A percentile compares a stretch with the other conserved stretches of the same genome.
Conservation (phyloP, 2,797 vertebrate genomes). For the Potorous gilbertii region DNA sequence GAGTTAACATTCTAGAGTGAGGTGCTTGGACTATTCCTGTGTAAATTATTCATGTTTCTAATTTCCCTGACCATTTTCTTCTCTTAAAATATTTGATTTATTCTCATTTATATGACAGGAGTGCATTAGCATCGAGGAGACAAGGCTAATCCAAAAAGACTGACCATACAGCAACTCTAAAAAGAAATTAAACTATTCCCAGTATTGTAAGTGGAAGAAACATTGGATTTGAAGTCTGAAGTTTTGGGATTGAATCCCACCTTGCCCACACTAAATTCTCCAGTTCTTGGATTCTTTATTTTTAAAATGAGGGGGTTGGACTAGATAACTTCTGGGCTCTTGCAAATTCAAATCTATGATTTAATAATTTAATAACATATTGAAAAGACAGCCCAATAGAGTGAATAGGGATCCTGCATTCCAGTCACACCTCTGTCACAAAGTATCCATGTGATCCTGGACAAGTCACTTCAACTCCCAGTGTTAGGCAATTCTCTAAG, state of each 20-base stretch:
- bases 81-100: constrained; percentile 75
- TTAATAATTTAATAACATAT: neutral
- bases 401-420: neutral
- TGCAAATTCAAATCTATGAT: constrained; percentile 2
- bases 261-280: neutral
- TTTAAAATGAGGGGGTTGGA: constrained; percentile 43
- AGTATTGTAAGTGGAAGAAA: neutral
- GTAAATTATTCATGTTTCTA: constrained; percentile 83
- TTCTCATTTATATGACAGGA: constrained; percentile 77
- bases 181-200: constrained; percentile 46
- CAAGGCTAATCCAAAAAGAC: constrained; percentile 52
- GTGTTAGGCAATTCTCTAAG: neutral
- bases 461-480: neutral
- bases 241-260: neutral
- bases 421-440: neutral
- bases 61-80: constrained; percentile 80
- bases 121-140: constrained; percentile 55
- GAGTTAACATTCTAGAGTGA: constrained; percentile 75
- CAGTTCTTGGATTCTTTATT: neutral
- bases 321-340: neutral
- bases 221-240: neutral
- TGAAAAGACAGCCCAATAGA: neutral
- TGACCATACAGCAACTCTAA: constrained; percentile 64
- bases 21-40: constrained; percentile 80
- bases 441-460: neutral